Conservation (phyloP, 1,140 invertebrate genomes). For the Cylas formicarius region DNA sequence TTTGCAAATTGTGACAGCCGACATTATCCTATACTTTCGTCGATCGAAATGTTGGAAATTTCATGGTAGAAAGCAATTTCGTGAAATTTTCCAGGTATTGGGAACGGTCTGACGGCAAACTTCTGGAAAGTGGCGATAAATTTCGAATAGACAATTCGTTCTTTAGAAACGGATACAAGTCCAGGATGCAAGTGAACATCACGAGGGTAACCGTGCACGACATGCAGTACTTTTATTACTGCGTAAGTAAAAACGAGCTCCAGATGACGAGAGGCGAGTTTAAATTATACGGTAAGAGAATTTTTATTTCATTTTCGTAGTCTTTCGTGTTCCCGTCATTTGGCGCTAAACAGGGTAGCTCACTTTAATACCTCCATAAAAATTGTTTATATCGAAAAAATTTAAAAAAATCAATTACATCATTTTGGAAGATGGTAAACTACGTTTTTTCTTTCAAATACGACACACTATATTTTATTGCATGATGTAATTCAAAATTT, state of each 20-base stretch:
- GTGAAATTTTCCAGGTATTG: constrained; percentile 60
- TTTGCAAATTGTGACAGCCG: too few species aligned
- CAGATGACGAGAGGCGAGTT: constrained; percentile 70
- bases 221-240: constrained; percentile 64
- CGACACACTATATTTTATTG: too few species aligned
- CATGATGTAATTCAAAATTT: too few species aligned
- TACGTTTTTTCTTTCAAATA: too few species aligned
- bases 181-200: constrained; percentile 70
- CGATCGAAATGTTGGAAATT: too few species aligned
- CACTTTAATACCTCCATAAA: too few species aligned
- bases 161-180: constrained; percentile 36
- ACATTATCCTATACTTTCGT: too few species aligned
- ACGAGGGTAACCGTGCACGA: constrained; percentile 58
- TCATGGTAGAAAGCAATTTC: too few species aligned
- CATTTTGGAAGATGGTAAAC: too few species aligned
- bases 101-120: constrained; percentile 69
- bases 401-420: too few species aligned
- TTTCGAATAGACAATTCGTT: constrained; percentile 56
- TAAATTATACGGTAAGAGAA: constrained; percentile 57
- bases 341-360: too few species aligned
- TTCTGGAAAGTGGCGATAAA: constrained; percentile 62
- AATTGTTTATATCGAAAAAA: too few species aligned
- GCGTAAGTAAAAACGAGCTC: constrained; percentile 75
- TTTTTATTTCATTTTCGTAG: background rate
- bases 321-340: background rate